Evolutionary conservation across 2,888 invertebrate species (phyloP), one percentile per base, ranked within the genome.

Genomic region (Neocrepidodera transversa): DNA sequence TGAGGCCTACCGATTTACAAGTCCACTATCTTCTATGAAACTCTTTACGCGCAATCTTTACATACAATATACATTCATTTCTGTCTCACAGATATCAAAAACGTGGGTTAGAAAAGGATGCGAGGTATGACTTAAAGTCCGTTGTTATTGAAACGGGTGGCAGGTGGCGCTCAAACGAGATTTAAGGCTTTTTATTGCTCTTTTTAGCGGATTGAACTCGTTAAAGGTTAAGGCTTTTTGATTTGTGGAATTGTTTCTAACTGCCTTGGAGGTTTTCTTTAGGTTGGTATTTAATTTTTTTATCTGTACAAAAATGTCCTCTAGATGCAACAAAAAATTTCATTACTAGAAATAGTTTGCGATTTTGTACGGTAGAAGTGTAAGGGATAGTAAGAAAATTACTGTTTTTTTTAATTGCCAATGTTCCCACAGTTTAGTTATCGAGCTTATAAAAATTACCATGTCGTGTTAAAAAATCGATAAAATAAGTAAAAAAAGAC

Each of bases 1-100:
- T 62, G 42, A 38, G 65, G 70, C 68, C 60, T 62, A 62, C 63
- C 65, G 65, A 71, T 70, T 67, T 68, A 66, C 65, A 52, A 67
- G 62, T 67, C 65, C 61, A 67, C 69, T 63, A 65, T 68, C 67
- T 58, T 61, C 69, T 66, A 66, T 65, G 64, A 67, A 57, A 62
- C 65, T 57, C 64, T 60, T 61, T 50, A 40, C 43, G 40, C 38
- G 32, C 32, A 54, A 26, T 54, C 38, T 13, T 50, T 62, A 30
- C 43, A 43, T 36, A 53, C 42, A 32, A 14, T 35, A 14, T 43
- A 11, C 23, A 23, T 50, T 11, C 45, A 11, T 58, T 53, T 55
- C 48, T 32, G 28, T 59, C 55, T 4, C 10, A 13, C 20, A 2
- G 14, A 5, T 10, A 7, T 17, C 47, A 17, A 8, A 32, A 26